Evolutionary conservation across 2,888 invertebrate species (phyloP).

Genomic region (Oasisia sp.): DNA sequence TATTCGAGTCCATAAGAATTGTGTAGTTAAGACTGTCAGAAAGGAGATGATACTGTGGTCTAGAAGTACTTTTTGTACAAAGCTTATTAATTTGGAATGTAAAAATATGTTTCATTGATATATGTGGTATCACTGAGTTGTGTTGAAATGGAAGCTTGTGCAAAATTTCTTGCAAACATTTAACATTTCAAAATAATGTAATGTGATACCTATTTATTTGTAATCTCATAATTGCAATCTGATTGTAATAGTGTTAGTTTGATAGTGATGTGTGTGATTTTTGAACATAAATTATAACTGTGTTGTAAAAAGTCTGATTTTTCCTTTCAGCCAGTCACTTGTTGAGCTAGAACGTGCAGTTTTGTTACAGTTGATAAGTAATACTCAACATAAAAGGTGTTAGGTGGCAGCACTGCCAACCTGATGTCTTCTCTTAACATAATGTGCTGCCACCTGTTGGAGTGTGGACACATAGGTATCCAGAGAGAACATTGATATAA

Average conservation of each 20-base stretch:
- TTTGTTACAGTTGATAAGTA: background rate
- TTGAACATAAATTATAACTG: no score
- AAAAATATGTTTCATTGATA: background rate
- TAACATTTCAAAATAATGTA: background rate
- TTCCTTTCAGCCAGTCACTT: background rate
- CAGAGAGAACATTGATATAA: background rate
- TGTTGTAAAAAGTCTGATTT: background rate
- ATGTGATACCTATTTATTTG: background rate
- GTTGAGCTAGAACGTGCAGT: background rate
- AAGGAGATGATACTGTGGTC: background rate
- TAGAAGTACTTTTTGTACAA: background rate
- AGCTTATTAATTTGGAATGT: background rate
- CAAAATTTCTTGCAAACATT: background rate
- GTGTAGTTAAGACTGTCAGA: background rate
- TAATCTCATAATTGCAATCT: background rate
- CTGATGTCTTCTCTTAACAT: background rate
- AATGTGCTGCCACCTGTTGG: slow-evolving; percentile 13
- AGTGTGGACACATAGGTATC: background rate
- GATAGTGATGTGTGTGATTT: no score
- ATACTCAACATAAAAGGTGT: background rate
- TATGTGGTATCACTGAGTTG: background rate
- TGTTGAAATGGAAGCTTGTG: background rate
- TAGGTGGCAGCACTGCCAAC: background rate
- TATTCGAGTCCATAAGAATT: background rate
- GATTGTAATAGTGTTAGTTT: background rate